phyloP scores from a whole-genome alignment of 2,888 invertebrate species.

The Latrodectus hesperus region DNA sequence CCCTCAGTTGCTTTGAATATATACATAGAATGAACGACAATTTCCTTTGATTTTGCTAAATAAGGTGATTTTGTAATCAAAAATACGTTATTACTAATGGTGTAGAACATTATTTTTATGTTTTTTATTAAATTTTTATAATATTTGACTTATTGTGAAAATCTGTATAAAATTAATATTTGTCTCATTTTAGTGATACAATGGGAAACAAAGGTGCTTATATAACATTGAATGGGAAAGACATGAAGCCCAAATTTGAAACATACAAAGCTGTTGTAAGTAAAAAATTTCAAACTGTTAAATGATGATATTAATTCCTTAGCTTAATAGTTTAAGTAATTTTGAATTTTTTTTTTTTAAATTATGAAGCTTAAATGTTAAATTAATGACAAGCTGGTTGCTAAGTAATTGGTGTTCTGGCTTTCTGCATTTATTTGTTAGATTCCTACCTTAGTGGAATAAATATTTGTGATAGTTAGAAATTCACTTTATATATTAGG shows the following conservation, averaged over 20 bases:
- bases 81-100: background rate
- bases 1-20: too few species aligned
- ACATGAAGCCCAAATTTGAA: slow-evolving; percentile 91
- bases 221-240: slow-evolving; percentile 93
- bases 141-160: background rate
- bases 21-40: too few species aligned
- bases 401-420: too few species aligned
- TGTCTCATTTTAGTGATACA: slow-evolving; percentile 84
- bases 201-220: slow-evolving; percentile 99
- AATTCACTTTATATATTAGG: too few species aligned
- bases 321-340: background rate
- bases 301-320: background rate
- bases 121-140: background rate
- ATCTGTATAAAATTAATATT: background rate
- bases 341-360: background rate
- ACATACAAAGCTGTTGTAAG: slow-evolving; percentile 96
- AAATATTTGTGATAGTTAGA: too few species aligned
- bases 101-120: background rate
- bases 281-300: slow-evolving; percentile 71
- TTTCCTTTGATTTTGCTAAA: too few species aligned
- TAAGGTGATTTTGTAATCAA: too few species aligned
- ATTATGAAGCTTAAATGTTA: background rate
- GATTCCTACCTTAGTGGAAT: too few species aligned
- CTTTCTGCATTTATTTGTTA: too few species aligned
- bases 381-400: background rate